These are phyloP conservation scores for Proteles cristata DNA, from an alignment of 2,113 vertebrate genomes.

Conservation along the genomic window DNA sequence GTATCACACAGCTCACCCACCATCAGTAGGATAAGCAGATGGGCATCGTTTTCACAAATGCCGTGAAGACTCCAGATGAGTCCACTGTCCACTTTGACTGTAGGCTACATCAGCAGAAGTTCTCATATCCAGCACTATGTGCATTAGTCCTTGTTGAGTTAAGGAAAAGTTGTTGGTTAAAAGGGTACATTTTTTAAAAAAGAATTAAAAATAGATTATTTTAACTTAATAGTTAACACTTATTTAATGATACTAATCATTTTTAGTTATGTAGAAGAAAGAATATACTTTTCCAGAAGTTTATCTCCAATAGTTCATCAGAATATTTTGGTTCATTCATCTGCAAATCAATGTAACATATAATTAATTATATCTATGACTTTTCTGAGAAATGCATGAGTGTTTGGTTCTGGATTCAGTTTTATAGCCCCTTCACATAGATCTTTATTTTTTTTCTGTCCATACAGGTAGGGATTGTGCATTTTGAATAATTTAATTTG, in stretches of 20 bases:
- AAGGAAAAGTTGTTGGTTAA: not conserved
- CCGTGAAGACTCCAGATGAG: not conserved
- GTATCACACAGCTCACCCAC: not conserved
- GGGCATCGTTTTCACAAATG: not conserved
- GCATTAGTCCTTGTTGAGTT: not conserved
- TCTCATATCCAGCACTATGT: not conserved
- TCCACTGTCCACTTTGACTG: not conserved
- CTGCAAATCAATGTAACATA: not conserved
- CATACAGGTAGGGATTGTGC: not conserved
- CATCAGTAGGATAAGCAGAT: not conserved
- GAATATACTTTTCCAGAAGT: not conserved
- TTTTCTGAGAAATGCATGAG: not conserved
- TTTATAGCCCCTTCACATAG: not conserved
- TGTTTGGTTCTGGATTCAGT: not conserved
- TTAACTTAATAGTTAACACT: not conserved
- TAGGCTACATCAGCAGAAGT: not conserved
- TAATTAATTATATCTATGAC: not conserved
- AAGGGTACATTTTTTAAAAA: not conserved
- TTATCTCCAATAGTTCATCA: not conserved
- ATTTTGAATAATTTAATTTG: not conserved
- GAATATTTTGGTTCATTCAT: not conserved
- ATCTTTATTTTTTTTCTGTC: not conserved
- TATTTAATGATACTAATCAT: not conserved
- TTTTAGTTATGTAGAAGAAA: not conserved
- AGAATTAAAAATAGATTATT: not conserved